phyloP scores from a whole-genome alignment of 1,140 invertebrate genomes.

The Uloborus diversus region DNA sequence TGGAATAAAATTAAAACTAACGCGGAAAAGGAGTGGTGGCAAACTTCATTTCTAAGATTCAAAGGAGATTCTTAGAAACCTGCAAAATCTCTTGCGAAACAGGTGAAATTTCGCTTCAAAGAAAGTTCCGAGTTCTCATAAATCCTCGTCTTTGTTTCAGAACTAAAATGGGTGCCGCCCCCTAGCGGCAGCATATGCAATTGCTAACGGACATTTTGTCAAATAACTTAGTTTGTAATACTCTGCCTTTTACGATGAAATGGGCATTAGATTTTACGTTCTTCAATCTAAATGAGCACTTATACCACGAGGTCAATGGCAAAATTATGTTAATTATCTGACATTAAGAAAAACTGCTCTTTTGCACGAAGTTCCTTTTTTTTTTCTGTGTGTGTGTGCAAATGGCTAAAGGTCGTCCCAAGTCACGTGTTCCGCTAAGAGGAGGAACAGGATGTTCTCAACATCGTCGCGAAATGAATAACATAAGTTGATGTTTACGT shows the following conservation, averaged over 20 bases:
- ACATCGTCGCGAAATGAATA: background rate
- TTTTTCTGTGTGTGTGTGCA: background rate
- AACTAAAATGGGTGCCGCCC: constrained; percentile 8
- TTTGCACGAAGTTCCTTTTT: constrained; percentile 1
- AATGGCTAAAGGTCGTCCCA: constrained; percentile 1
- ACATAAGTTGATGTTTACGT: no score
- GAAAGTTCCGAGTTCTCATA: background rate
- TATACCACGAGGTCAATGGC: constrained; percentile 19
- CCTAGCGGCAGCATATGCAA: constrained; percentile 14
- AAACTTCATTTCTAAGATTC: no score
- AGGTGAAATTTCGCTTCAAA: background rate
- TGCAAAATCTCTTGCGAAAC: background rate
- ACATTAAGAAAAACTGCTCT: constrained; percentile 19
- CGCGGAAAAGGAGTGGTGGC: no score
- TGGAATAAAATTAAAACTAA: no score
- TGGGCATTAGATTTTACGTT: constrained; percentile 5
- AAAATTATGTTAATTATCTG: constrained; percentile 31
- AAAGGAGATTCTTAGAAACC: background rate
- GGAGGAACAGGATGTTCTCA: constrained; percentile 16
- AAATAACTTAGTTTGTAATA: constrained; percentile 30
- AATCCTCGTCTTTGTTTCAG: background rate
- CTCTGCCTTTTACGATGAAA: constrained; percentile 9
- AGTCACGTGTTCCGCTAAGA: background rate
- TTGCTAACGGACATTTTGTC: constrained; percentile 13
- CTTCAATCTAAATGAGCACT: constrained; percentile 23